These are phyloP conservation scores for Argyresthia goedartella DNA, from an alignment of 2,888 invertebrate genomes.

Conservation along the genomic window DNA sequence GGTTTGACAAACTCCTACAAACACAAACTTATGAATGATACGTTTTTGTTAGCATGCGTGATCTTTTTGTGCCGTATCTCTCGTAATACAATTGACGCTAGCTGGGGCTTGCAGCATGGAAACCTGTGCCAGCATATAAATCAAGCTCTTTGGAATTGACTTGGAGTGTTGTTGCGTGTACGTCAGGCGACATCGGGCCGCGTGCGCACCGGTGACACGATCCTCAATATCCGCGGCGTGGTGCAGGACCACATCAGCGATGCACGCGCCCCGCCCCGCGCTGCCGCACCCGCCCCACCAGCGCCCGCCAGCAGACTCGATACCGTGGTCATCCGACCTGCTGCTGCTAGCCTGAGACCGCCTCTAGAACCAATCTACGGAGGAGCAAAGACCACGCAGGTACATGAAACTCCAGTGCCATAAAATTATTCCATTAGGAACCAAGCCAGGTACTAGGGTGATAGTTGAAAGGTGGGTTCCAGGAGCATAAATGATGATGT, in stretches of 20 bases:
- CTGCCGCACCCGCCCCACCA: slow-evolving; percentile 48
- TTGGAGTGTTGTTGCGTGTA: background rate
- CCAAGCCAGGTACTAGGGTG: background rate
- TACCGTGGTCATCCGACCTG: slow-evolving; percentile 55
- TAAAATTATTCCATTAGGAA: background rate
- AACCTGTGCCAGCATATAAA: too few species aligned
- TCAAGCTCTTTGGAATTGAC: background rate
- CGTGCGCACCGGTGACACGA: slow-evolving; percentile 57
- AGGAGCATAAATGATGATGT: background rate
- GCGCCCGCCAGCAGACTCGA: slow-evolving; percentile 45
- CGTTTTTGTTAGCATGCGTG: too few species aligned
- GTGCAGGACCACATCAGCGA: slow-evolving; percentile 59
- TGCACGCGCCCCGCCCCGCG: slow-evolving; percentile 17
- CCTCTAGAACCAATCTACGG: slow-evolving; percentile 8
- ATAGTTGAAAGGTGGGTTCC: background rate
- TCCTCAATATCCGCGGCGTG: slow-evolving; percentile 58
- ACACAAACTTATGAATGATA: too few species aligned
- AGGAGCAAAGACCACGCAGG: background rate
- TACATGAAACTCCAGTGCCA: background rate
- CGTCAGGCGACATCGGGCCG: slow-evolving; percentile 22
- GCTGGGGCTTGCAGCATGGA: too few species aligned
- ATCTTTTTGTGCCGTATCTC: too few species aligned
- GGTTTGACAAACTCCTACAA: too few species aligned
- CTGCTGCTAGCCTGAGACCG: slow-evolving; percentile 20
- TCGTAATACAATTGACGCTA: too few species aligned